Evolutionary conservation across 2,797 vertebrate genomes (phyloP).

Genomic region (Takifugu ocellatus): DNA sequence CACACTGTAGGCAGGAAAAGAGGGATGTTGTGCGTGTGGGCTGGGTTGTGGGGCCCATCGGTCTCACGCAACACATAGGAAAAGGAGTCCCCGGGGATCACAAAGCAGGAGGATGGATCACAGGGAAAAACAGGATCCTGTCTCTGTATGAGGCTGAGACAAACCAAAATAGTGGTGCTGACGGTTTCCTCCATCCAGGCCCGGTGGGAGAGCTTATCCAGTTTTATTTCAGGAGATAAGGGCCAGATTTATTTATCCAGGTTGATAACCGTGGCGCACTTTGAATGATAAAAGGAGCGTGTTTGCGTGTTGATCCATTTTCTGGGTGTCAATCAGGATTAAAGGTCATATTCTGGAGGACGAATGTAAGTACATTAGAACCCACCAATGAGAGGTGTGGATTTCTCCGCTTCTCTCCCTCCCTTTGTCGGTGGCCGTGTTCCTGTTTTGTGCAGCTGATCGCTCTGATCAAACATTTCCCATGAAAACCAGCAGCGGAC

Average conservation of each 20-base stretch:
- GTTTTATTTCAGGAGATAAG: conserved; percentile 61
- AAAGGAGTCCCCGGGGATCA: conserved; percentile 50
- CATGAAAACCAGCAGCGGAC: conserved; percentile 6
- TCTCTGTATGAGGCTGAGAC: conserved; percentile 50
- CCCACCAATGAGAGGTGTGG: conserved; percentile 26
- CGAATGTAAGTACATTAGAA: conserved; percentile 40
- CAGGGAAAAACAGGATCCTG: conserved; percentile 69
- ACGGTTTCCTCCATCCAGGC: conserved; percentile 65
- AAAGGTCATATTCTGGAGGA: conserved; percentile 56
- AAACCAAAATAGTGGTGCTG: conserved; percentile 69
- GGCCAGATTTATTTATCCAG: conserved; percentile 72
- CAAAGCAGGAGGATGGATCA: conserved; percentile 55
- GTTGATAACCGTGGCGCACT: conserved; percentile 57
- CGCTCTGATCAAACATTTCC: conserved; percentile 39
- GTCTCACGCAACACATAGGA: conserved; percentile 43
- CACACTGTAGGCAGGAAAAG: conserved; percentile 55
- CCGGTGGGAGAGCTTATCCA: conserved; percentile 61
- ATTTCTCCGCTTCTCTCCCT: conserved; percentile 2
- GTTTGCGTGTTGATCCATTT: conserved; percentile 45
- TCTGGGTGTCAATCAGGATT: conserved; percentile 68
- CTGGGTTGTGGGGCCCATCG: not conserved
- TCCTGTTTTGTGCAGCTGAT: conserved; percentile 29
- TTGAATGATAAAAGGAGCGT: conserved; percentile 62
- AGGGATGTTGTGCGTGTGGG: conserved; percentile 14
- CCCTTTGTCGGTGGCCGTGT: conserved; percentile 20